Evolutionary conservation across 2,888 invertebrate species (phyloP), one percentile per base, ranked within the genome.

Genomic region (Dichetophora obliterata): DNA sequence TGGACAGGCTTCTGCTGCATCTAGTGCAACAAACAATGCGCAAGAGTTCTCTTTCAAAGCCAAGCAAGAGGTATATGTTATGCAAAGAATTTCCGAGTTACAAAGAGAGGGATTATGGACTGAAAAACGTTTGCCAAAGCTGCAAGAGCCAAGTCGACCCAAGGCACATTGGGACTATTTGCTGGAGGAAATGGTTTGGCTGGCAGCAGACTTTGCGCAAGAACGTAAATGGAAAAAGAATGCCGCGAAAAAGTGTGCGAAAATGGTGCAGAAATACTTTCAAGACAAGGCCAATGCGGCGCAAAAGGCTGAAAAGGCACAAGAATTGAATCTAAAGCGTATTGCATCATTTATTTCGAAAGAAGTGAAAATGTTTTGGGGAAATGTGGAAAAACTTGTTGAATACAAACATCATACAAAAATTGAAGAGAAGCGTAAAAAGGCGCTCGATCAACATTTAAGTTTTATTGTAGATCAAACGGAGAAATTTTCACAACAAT

Each of bases 101-200:
- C 95, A 98, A 87, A 94, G 96, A 86, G 96, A 97, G 87, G 99
- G 98, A 50, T 91, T 98, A 86, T 99, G 98, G 99, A 94, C 97
- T 73, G 96, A 96, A 89, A 93, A 94, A 84, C 92, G 98, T 76
- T 91, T 98, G 88, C 98, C 98, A 74, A 97, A 97, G 90, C 93
- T 97, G 81, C 94, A 96, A 87, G 97, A 97, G 90, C 96, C 97
- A 82, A 92, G 94, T 78, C 92, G 98, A 80, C 91, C 93, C 73
- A 99, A 98, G 91, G 95, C 96, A 37, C 99, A 99, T 90, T 99
- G 99, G 98, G 99, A 99, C 90, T 99, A 98, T 90, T 91, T 99
- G 80, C 91, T 99, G 59, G 99, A 99, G 90, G 99, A 99, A 91
- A 98, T 98, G 97, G 95, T 95, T 54, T 99, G 99, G 99, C 91